Conservation (phyloP, 1,140 invertebrate genomes). For the Aphis craccivora region DNA sequence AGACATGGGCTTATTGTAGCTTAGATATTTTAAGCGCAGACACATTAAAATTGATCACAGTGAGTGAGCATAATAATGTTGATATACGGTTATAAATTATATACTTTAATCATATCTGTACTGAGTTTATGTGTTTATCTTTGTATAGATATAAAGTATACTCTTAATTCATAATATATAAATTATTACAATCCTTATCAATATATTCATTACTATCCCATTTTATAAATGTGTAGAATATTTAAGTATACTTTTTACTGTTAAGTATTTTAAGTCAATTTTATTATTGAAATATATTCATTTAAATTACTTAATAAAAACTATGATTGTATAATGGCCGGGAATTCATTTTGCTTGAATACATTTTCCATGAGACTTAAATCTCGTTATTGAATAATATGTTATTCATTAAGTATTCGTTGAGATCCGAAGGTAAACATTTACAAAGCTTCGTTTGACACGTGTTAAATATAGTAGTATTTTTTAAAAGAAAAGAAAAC, state of each 20-base stretch:
- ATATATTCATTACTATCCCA: too few relatives aligned
- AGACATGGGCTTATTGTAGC: neutral
- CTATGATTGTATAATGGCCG: neutral
- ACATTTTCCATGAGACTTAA: neutral
- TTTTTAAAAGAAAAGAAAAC: neutral
- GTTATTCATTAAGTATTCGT: constrained; percentile 28
- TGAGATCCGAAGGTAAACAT: neutral
- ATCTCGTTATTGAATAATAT: neutral
- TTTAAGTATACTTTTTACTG: neutral
- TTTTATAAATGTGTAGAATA: neutral
- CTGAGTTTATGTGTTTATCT: neutral
- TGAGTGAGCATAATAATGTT: neutral
- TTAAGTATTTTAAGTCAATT: neutral
- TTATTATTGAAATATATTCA: neutral
- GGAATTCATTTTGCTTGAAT: neutral
- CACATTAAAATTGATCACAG: neutral
- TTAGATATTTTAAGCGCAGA: neutral
- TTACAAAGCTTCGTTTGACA: neutral
- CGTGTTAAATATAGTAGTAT: neutral
- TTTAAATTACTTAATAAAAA: neutral
- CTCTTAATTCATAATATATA: neutral
- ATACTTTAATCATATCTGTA: neutral
- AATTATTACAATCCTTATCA: neutral
- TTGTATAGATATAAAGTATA: neutral
- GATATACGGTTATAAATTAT: neutral